phyloP scores from a whole-genome alignment of 2,888 invertebrate species.

The Lordiphosa andalusiaca region DNA sequence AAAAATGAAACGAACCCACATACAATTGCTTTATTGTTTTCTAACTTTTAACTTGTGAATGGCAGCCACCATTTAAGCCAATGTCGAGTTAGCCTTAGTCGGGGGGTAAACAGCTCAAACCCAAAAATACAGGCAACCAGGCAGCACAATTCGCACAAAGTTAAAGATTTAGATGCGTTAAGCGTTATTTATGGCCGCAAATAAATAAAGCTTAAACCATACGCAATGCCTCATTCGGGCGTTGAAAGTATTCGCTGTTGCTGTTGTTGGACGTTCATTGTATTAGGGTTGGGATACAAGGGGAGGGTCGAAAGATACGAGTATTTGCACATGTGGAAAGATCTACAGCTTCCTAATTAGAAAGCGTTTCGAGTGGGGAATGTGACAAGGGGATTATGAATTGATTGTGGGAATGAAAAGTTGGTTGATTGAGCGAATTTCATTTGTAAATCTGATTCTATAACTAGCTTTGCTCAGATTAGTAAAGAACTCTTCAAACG shows the following conservation, averaged over 20 bases:
- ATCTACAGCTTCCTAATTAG: slow-evolving; percentile 44
- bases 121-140: slow-evolving; percentile 27
- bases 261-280: slow-evolving; percentile 17
- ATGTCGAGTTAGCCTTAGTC: slow-evolving; percentile 63
- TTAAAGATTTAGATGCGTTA: slow-evolving; percentile 74
- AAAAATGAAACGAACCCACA: slow-evolving; percentile 23
- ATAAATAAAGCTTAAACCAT: slow-evolving; percentile 74
- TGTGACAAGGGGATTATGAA: slow-evolving; percentile 14
- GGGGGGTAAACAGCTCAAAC: slow-evolving; percentile 60
- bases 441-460: no score
- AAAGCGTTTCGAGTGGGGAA: slow-evolving; percentile 13
- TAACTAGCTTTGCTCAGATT: no score
- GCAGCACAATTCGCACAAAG: slow-evolving; percentile 61
- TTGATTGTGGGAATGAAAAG: slow-evolving; percentile 10
- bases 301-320: slow-evolving; percentile 6
- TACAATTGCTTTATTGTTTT: slow-evolving; percentile 58
- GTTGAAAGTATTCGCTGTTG: slow-evolving; percentile 70
- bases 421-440: not conserved
- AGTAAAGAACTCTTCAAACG: no score
- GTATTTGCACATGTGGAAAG: slow-evolving; percentile 1
- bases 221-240: slow-evolving; percentile 74
- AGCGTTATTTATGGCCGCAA: slow-evolving; percentile 74
- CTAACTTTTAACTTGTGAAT: slow-evolving; percentile 64
- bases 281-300: slow-evolving; percentile 6
- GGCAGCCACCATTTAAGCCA: slow-evolving; percentile 52